These are phyloP conservation scores for Euphydryas editha DNA, from an alignment of 2,888 invertebrate species.

Conservation along the genomic window DNA sequence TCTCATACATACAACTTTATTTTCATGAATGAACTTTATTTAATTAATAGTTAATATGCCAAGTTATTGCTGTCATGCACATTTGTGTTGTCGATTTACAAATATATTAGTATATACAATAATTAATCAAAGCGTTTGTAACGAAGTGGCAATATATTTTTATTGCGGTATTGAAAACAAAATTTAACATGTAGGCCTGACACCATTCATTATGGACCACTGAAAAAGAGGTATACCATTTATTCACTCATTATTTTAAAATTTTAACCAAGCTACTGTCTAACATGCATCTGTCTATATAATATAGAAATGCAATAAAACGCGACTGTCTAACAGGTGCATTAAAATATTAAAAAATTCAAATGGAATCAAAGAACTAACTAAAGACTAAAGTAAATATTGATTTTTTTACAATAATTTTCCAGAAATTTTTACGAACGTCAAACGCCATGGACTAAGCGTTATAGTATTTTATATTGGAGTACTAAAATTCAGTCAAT, in stretches of 20 bases:
- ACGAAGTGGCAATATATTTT: background rate
- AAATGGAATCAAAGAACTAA: slow-evolving; percentile 14
- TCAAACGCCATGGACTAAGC: slow-evolving; percentile 28
- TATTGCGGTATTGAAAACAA: slow-evolving; percentile 73
- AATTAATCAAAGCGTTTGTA: too few species aligned
- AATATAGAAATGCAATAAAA: slow-evolving; percentile 36
- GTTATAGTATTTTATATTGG: slow-evolving; percentile 39
- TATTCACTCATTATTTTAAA: slow-evolving; percentile 58
- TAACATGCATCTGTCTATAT: slow-evolving; percentile 41
- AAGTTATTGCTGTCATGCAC: too few species aligned
- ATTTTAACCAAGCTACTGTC: slow-evolving; percentile 44
- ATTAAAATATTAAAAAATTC: slow-evolving; percentile 25
- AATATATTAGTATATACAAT: too few species aligned
- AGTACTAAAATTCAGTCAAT: slow-evolving; percentile 64
- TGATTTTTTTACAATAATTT: slow-evolving; percentile 2
- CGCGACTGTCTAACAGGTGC: slow-evolving; percentile 32
- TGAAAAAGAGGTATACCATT: slow-evolving; percentile 79
- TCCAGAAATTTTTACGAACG: slow-evolving; percentile 16
- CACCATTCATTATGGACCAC: slow-evolving; percentile 74
- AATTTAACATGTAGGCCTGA: slow-evolving; percentile 72
- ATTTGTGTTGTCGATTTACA: too few species aligned
- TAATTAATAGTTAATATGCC: too few species aligned
- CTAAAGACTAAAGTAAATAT: slow-evolving; percentile 6
- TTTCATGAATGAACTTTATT: too few species aligned
- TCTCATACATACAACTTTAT: too few species aligned